phyloP scores from a whole-genome alignment of 2,888 invertebrate species.

The Fragum sueziense region DNA sequence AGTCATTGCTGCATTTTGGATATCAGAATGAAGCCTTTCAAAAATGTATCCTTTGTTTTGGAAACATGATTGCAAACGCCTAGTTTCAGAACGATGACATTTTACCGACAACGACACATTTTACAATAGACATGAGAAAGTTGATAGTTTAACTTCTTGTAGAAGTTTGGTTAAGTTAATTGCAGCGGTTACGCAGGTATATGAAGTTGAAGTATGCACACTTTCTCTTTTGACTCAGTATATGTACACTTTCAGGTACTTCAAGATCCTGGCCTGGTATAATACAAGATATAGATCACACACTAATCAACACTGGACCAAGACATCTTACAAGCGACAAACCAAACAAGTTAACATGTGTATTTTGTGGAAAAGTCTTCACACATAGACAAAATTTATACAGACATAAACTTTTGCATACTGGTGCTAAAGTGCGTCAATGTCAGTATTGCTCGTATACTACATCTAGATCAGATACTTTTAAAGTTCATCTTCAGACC shows the following conservation, averaged over 20 bases:
- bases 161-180: background rate
- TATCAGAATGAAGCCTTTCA: no score
- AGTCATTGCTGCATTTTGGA: no score
- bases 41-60: no score
- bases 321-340: background rate
- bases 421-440: background rate
- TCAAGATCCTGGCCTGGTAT: background rate
- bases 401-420: background rate
- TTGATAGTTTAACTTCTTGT: background rate
- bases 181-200: no score
- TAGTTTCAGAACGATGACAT: no score
- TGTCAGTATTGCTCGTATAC: background rate
- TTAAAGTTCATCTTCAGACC: background rate
- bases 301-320: background rate
- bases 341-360: background rate
- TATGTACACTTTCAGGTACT: background rate
- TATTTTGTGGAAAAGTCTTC: background rate
- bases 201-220: no score
- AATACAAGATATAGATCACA: background rate
- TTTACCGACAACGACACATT: background rate
- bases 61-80: no score
- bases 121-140: background rate
- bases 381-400: background rate
- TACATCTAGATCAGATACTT: conserved; percentile 1
- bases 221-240: background rate